Conservation (phyloP, 2,113 vertebrate species). For the Pluvialis apricaria region DNA sequence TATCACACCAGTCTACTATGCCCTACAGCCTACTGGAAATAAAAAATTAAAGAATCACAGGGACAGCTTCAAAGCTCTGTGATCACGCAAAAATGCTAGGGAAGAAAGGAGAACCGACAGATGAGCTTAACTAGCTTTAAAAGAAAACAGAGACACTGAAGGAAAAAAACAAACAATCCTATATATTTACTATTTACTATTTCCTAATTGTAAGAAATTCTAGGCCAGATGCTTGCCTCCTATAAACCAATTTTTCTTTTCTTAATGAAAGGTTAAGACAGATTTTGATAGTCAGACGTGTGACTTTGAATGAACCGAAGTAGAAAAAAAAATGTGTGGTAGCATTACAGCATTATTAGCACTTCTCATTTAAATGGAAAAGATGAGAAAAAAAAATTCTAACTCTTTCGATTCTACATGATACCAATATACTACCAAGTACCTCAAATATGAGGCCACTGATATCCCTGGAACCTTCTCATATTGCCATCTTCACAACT, state of each 20-base stretch:
- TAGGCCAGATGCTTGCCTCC: neutral
- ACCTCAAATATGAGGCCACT: neutral
- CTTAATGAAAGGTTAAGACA: neutral
- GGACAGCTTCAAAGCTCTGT: neutral
- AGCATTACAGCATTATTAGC: neutral
- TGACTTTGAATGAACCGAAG: neutral
- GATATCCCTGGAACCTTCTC: neutral
- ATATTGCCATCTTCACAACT: neutral
- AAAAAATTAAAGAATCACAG: neutral
- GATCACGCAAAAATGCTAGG: neutral
- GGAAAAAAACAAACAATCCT: neutral
- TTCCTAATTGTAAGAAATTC: neutral
- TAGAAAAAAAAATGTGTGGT: neutral
- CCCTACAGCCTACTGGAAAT: slow-evolving; percentile 4
- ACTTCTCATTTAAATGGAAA: neutral
- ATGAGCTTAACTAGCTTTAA: neutral
- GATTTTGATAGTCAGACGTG: neutral
- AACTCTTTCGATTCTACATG: neutral
- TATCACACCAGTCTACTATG: neutral
- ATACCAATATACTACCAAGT: neutral
- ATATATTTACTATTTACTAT: neutral
- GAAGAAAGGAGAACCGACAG: neutral
- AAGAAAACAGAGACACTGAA: neutral
- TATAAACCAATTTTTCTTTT: neutral
- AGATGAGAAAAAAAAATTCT: neutral